Percentiles rank a stretch among this genome's conserved stretches.
Conservation (phyloP, 2,797 vertebrate genomes). For the Jordanella pulchra region DNA sequence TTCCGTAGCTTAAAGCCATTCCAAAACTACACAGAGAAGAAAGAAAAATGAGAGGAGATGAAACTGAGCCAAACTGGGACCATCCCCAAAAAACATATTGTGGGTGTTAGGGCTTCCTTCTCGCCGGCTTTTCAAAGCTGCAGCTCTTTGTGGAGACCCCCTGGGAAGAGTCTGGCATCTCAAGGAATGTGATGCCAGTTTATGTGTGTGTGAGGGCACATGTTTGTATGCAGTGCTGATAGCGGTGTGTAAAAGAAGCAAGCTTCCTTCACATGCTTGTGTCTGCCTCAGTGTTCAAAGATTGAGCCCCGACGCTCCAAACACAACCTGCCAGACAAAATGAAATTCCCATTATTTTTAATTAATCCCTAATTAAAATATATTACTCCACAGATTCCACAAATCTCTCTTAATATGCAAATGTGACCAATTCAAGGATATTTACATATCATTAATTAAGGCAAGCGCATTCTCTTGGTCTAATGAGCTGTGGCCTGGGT, state of each 20-base stretch:
- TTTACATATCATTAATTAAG: slow-evolving; percentile 99
- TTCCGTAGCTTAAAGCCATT: slow-evolving; percentile 94
- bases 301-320: slow-evolving; percentile 85
- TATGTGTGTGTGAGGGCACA: slow-evolving; percentile 34
- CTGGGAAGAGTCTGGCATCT: slow-evolving; percentile 76
- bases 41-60: slow-evolving; percentile 64
- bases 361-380: slow-evolving; percentile 99
- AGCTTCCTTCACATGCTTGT: slow-evolving; percentile 68
- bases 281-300: slow-evolving; percentile 67
- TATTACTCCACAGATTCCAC: slow-evolving; percentile 99
- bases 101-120: slow-evolving; percentile 62
- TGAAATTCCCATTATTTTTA: slow-evolving; percentile 99
- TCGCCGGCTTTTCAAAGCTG: slow-evolving; percentile 69
- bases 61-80: slow-evolving; percentile 71
- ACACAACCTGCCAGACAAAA: slow-evolving; percentile 98
- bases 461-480: slow-evolving; percentile 98
- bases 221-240: slow-evolving; percentile 74
- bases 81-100: slow-evolving; percentile 73
- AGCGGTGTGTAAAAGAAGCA: slow-evolving; percentile 65
- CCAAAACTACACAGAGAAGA: slow-evolving; percentile 83
- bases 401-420: slow-evolving; percentile 99
- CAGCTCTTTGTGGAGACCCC: slow-evolving; percentile 71
- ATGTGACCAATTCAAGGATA: slow-evolving; percentile 99
- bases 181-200: slow-evolving; percentile 73
- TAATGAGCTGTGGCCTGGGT: slow-evolving; percentile 95